Evolutionary conservation across 2,797 vertebrate species (phyloP).

Genomic region (Poecilia gillii): DNA sequence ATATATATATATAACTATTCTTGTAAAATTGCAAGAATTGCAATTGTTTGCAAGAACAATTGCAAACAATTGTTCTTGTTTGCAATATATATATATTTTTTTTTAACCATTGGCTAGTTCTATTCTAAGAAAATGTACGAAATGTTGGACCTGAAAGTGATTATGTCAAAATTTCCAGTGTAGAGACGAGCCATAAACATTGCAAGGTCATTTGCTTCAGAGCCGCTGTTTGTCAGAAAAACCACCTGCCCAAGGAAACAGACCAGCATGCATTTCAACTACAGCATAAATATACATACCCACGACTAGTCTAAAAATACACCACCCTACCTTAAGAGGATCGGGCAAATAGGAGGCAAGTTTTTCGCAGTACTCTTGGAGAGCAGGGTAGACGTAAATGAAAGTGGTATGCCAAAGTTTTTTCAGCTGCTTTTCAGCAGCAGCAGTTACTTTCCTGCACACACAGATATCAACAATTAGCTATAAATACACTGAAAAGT

Average conservation of each 20-base stretch:
- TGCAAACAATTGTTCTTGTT: too few relatives aligned
- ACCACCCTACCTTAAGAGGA: conserved; percentile 87
- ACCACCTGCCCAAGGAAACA: conserved; percentile 81
- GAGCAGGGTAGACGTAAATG: conserved; percentile 85
- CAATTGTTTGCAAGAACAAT: too few relatives aligned
- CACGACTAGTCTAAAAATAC: background rate
- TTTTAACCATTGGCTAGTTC: background rate
- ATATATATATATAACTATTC: too few relatives aligned
- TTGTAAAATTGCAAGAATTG: too few relatives aligned
- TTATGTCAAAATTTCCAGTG: conserved; percentile 87
- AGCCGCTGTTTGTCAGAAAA: conserved; percentile 93
- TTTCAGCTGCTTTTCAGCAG: conserved; percentile 84
- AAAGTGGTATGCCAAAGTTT: conserved; percentile 89
- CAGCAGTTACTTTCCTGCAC: conserved; percentile 86
- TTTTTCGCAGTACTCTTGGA: conserved; percentile 91
- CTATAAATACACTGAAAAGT: background rate
- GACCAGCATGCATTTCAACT: conserved; percentile 8
- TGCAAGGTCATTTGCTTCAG: conserved; percentile 94
- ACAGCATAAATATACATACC: background rate
- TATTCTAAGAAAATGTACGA: background rate
- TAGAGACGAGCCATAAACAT: conserved; percentile 91
- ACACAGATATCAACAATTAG: conserved; percentile 8
- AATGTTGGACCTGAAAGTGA: conserved; percentile 86
- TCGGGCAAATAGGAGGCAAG: conserved; percentile 86
- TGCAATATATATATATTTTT: too few relatives aligned